Evolutionary conservation across 2,113 vertebrate species (phyloP).

Genomic region (Oryzias celebensis): DNA sequence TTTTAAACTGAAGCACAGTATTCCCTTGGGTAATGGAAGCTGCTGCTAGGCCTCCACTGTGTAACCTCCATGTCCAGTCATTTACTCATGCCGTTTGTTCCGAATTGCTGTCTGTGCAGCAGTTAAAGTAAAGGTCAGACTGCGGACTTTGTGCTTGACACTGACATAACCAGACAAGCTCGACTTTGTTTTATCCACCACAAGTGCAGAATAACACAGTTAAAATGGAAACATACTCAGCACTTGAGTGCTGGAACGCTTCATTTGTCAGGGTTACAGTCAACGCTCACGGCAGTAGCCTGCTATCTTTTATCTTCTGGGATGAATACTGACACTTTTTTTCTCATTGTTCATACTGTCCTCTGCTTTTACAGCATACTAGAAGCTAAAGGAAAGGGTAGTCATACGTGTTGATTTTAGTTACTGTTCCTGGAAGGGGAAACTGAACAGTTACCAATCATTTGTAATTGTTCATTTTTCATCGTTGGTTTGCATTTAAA

Average conservation of each 20-base stretch:
- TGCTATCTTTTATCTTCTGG: conserved; percentile 57
- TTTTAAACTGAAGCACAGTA: conserved; percentile 4
- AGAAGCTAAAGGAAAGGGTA: background rate
- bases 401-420: conserved; percentile 34
- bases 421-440: conserved; percentile 19
- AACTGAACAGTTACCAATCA: too few species aligned
- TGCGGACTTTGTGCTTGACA: conserved; percentile 37
- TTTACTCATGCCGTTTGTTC: conserved; percentile 22
- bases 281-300: conserved; percentile 62
- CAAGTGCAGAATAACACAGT: conserved; percentile 34
- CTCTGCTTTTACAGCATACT: conserved; percentile 18
- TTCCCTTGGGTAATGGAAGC: conserved; percentile 2
- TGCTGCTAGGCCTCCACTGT: background rate
- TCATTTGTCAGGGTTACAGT: conserved; percentile 64
- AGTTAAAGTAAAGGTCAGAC: conserved; percentile 43
- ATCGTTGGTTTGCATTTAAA: too few species aligned
- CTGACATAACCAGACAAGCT: conserved; percentile 56
- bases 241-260: conserved; percentile 61
- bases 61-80: conserved; percentile 4
- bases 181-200: conserved; percentile 47
- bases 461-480: too few species aligned
- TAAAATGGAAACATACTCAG: conserved; percentile 56
- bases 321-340: conserved; percentile 59
- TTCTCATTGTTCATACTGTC: conserved; percentile 54
- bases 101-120: conserved; percentile 23